These are phyloP conservation scores for Pitta sordida DNA, from an alignment of 2,113 vertebrate genomes.

Conservation along the genomic window DNA sequence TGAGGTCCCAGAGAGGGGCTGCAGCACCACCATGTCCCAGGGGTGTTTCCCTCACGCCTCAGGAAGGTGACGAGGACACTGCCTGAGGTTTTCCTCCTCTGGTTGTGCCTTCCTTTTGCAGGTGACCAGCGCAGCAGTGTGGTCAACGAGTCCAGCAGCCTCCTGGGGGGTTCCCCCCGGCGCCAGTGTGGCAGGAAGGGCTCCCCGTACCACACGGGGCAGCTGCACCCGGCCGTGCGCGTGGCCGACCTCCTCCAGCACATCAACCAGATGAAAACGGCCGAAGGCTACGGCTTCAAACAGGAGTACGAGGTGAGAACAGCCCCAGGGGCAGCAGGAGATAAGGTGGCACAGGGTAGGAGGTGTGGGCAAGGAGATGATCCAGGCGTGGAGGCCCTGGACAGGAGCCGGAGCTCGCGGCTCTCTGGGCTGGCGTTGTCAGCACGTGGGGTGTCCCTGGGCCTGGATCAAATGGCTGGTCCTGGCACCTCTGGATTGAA, in stretches of 20 bases:
- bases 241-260: constrained; percentile 95
- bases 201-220: constrained; percentile 93
- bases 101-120: not conserved
- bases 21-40: accelerated
- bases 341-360: accelerated
- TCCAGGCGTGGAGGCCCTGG: not conserved
- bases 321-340: accelerated
- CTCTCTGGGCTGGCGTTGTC: not conserved
- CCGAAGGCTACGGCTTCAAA: constrained; percentile 94
- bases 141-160: constrained; percentile 92
- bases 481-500: not conserved
- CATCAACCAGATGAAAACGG: constrained; percentile 98
- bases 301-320: constrained; percentile 93
- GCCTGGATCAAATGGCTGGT: not conserved
- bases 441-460: not conserved
- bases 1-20: no score
- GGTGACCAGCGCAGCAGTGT: constrained; percentile 85
- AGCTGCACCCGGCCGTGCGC: constrained; percentile 90
- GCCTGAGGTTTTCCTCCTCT: not conserved
- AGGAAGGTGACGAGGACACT: accelerated
- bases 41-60: not conserved
- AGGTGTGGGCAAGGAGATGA: not conserved
- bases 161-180: constrained; percentile 85
- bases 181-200: constrained; percentile 87
- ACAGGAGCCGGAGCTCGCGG: not conserved